Evolutionary conservation across 2,888 invertebrate genomes (phyloP), one percentile per base, ranked within the genome.

Genomic region (Spialia ferax): DNA sequence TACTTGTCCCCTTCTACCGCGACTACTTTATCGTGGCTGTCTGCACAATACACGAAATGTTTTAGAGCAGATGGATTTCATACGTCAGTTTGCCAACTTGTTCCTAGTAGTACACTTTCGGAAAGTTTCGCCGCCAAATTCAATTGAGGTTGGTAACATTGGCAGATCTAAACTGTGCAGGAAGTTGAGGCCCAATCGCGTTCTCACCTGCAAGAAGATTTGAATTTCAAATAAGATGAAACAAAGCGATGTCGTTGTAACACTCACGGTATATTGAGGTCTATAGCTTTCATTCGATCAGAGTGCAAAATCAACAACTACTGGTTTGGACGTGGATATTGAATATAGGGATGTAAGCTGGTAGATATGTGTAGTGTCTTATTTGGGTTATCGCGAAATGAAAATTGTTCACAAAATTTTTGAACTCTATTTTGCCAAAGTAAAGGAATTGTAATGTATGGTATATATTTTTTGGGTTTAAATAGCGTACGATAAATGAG

Each of bases 201-300:
- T 88, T 87, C 85, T 86, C 91, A 92, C 90, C 91, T 91, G 88
- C 83, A 84, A 77, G 74, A 75, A 77, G 74, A 89, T 93, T 89
- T 91, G 90, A 91, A 91, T 84, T 92, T 93, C 89, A 91, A 89
- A 91, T 91, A 79, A 81, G 84, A 81, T 77, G 80, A 84, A 84
- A 86, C 85, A 87, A 86, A 82, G 83, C 84, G 80, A 77, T 82
- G 81, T 80, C 80, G 79, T 81, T 84, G 86, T 85, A 83, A 80
- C 82, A 77, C 80, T 77, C 80, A 80, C 77, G 86, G 85, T 87
- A 88, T 87, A 85, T 86, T 79, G 77, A 86, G 77, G 77, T 78
- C 80, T 79, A 84, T 86, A 84, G 81, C 78, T 79, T 75, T 75
- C 71, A 72, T 66, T 66, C 15, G 22, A 54, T 54, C 4, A 38